Conservation (phyloP, 2,113 vertebrate species). For the Ptyas mucosa region DNA sequence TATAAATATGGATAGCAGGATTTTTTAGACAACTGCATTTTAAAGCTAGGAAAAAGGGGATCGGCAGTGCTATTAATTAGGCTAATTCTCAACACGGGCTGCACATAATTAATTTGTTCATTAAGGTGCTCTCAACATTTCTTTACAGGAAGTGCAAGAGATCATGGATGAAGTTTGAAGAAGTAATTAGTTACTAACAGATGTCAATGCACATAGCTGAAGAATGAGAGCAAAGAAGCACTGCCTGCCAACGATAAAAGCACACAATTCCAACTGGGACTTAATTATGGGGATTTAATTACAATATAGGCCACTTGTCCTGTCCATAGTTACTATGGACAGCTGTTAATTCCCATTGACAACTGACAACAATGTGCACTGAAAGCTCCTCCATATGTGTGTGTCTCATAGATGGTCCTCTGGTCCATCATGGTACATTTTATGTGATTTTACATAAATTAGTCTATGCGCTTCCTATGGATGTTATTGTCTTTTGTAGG, state of each 20-base stretch:
- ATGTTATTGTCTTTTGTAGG: neutral
- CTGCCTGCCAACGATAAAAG: slow-evolving; percentile 24
- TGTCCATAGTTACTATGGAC: slow-evolving; percentile 13
- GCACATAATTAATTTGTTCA: slow-evolving; percentile 80
- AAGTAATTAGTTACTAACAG: slow-evolving; percentile 74
- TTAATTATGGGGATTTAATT: slow-evolving; percentile 21
- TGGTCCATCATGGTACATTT: neutral
- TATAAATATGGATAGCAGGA: slow-evolving; percentile 73
- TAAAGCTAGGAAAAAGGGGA: slow-evolving; percentile 57
- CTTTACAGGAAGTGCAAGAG: slow-evolving; percentile 73
- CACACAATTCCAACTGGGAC: slow-evolving; percentile 35
- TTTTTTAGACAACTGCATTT: slow-evolving; percentile 49
- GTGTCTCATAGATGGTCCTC: neutral
- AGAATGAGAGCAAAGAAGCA: slow-evolving; percentile 32
- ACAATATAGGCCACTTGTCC: slow-evolving; percentile 6
- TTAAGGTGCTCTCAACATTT: slow-evolving; percentile 76
- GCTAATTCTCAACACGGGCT: slow-evolving; percentile 76
- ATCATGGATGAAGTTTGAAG: slow-evolving; percentile 72
- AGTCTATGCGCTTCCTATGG: neutral
- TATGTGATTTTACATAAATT: neutral
- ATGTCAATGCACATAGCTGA: slow-evolving; percentile 66
- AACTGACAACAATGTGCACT: neutral
- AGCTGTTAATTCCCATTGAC: slow-evolving; percentile 13
- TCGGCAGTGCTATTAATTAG: slow-evolving; percentile 77
- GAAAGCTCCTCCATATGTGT: neutral